These are phyloP conservation scores for Desmophyllum pertusum DNA, from an alignment of 92 coral and sea anemone genomes.

Conservation along the genomic window DNA sequence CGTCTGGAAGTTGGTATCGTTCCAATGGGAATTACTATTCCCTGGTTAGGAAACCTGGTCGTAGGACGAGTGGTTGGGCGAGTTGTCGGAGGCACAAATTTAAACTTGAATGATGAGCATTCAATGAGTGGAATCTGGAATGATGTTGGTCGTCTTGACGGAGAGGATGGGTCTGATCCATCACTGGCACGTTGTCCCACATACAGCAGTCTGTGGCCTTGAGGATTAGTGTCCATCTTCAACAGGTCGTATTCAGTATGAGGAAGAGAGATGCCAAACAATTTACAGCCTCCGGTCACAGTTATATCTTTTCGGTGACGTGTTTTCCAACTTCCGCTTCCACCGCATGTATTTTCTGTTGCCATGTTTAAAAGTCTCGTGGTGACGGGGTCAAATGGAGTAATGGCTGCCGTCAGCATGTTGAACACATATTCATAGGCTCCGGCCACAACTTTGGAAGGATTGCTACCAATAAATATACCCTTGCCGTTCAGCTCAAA, in stretches of 20 bases:
- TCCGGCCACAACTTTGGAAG: constrained; percentile 52
- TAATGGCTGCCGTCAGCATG: constrained; percentile 64
- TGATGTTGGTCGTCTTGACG: constrained; percentile 71
- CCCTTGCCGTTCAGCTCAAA: constrained; percentile 72
- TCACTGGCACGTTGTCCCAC: constrained; percentile 76
- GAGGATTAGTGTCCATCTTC: constrained; percentile 59
- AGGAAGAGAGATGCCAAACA: constrained; percentile 68
- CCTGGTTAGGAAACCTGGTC: constrained; percentile 35
- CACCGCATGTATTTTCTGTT: constrained; percentile 65
- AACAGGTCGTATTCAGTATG: constrained; percentile 76
- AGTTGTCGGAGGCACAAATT: constrained; percentile 77
- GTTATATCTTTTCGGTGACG: constrained; percentile 68
- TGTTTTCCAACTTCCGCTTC: constrained; percentile 61
- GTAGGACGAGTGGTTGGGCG: constrained; percentile 75
- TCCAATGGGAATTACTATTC: constrained; percentile 20
- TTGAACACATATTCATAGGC: constrained; percentile 76
- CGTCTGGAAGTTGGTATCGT: constrained; percentile 66
- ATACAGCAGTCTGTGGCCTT: constrained; percentile 60
- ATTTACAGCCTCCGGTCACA: constrained; percentile 63
- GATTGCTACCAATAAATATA: constrained; percentile 44
- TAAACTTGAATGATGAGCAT: constrained; percentile 64
- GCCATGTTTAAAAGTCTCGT: constrained; percentile 57
- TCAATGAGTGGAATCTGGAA: constrained; percentile 74
- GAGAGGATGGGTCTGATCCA: constrained; percentile 53
- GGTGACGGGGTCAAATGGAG: constrained; percentile 51